Evolutionary conservation across 2,113 vertebrate genomes (phyloP).

Genomic region (Sialia sialis): DNA sequence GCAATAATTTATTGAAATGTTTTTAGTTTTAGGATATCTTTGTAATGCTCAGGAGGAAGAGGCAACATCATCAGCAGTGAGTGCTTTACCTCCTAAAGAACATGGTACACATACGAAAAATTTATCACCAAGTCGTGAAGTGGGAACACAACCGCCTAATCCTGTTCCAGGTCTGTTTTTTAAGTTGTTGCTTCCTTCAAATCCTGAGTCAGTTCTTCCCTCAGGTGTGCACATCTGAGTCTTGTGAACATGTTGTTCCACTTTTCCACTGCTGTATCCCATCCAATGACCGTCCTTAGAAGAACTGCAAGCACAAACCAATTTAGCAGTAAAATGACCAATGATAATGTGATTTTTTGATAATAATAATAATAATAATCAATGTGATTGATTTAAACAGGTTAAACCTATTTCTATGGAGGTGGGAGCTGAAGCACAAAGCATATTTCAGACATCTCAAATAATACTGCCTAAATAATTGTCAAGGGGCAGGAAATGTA

Average conservation of each 20-base stretch:
- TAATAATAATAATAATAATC: no score
- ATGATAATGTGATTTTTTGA: no score
- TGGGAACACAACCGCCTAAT: accelerated
- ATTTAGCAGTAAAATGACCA: neutral
- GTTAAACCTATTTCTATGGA: neutral
- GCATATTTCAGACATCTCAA: neutral
- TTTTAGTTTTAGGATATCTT: neutral
- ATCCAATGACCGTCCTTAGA: neutral
- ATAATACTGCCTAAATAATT: neutral
- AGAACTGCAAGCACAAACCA: neutral
- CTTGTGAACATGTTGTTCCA: neutral
- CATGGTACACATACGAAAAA: accelerated
- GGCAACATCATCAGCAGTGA: accelerated
- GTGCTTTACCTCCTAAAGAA: accelerated
- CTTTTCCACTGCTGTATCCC: neutral
- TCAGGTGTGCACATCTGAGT: neutral
- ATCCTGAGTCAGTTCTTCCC: neutral
- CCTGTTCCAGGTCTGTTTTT: neutral
- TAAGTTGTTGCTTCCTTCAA: neutral
- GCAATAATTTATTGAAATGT: neutral
- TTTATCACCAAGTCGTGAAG: accelerated
- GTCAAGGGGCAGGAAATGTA: neutral
- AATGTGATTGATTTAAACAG: neutral
- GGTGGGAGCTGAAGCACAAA: neutral
- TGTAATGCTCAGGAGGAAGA: accelerated